Conservation (phyloP, 1,140 invertebrate genomes). For the Semibalanus balanoides region DNA sequence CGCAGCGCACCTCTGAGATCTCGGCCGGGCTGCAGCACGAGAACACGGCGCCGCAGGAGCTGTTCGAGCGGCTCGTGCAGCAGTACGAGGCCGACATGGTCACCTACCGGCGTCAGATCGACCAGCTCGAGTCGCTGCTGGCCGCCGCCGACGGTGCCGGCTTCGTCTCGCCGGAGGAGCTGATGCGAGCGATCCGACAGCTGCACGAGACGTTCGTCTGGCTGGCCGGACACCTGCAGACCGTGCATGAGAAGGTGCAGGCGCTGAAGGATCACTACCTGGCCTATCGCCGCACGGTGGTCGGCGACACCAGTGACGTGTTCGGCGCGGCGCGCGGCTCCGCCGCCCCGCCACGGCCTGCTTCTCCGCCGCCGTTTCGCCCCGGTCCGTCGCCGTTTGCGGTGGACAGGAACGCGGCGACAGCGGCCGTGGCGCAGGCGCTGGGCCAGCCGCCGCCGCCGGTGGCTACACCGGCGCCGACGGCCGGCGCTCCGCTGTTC, state of each 20-base stretch:
- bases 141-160: not conserved
- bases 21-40: not conserved
- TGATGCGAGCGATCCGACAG: not conserved
- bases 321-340: not conserved
- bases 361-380: conserved; percentile 3
- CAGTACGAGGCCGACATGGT: not conserved
- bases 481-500: conserved; percentile 34
- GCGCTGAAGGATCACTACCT: not conserved
- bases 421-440: conserved; percentile 59
- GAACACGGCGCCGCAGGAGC: not conserved
- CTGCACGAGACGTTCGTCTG: conserved; percentile 4
- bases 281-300: not conserved
- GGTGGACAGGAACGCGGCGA: conserved; percentile 80
- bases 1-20: not conserved
- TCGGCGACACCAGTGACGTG: not conserved
- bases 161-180: not conserved
- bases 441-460: conserved; percentile 37
- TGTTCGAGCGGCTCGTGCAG: not conserved
- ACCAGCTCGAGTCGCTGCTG: not conserved
- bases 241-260: conserved; percentile 1
- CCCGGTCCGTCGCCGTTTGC: conserved; percentile 56
- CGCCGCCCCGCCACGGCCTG: too few relatives aligned
- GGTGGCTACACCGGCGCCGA: too few relatives aligned
- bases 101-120: conserved; percentile 1
- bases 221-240: not conserved